Base-by-base conservation (phyloP, 2,797 vertebrate species). In the Enteromius fasciolatus region DNA sequence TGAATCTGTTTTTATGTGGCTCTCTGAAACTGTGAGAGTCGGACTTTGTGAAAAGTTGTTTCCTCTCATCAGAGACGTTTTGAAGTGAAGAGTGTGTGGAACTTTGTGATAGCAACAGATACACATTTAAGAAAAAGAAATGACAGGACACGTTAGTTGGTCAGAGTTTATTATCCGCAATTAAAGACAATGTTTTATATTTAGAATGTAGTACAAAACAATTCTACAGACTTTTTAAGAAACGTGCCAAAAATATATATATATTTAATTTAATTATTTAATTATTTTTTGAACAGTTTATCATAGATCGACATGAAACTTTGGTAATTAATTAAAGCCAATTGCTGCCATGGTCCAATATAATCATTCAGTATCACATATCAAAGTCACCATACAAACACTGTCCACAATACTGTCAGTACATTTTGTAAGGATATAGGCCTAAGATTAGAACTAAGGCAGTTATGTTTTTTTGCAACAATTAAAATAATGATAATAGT, bases 101-200 rank as follows among this genome's bases (percentile, higher is more conserved):
- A n/a, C n/a, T 39, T 25, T 68, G 76, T n/a, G 25, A 66, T 17
- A 17, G 23, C 44, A 52, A 54, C 64, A 78, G 20, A 20, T 25
- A 50, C 18, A 48, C 6, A 46, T 70, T 28, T 48, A 63, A 3
- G 4, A 25, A 50, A 3, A 50, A 36, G 67, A 36, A 18, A 78
- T 8, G 0, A 39, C n/a, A 68, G 2, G 9, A 41, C 64, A 31
- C 1, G 0, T 39, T 8, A 4, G 2, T 72, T n/a, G 7, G 3
- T 41, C 18, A 44, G 2, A 28, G 18, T 79, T 83, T 83, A 79
- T 74, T 79, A 46, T 52, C 44, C 10, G 9, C 61, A 0, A 23
- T 18, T 25, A 39, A 54, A 54, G 0, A 64, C 10, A 15, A 3
- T 8, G 12, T 41, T 59, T 75, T 41, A 39, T 39, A 75, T 59